These are phyloP conservation scores for Cherax quadricarinatus DNA, from an alignment of 1,140 invertebrate species.

Conservation along the genomic window DNA sequence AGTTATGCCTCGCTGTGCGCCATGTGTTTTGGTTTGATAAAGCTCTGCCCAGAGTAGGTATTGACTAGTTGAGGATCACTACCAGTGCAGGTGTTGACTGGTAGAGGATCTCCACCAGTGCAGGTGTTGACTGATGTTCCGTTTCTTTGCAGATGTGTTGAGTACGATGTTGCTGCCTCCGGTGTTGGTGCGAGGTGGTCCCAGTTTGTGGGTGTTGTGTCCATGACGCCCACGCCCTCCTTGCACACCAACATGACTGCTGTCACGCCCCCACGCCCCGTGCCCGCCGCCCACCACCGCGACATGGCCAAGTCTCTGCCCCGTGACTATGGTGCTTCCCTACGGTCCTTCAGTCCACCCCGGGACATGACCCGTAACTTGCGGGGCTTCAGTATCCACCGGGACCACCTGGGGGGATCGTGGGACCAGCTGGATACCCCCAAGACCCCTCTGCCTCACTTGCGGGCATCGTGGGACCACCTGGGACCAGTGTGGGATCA, in stretches of 20 bases:
- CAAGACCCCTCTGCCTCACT: slow-evolving; percentile 32
- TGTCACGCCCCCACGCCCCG: slow-evolving; percentile 41
- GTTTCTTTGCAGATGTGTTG: slow-evolving; percentile 25
- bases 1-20: too few relatives aligned
- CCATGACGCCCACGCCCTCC: slow-evolving; percentile 36
- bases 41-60: too few relatives aligned
- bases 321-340: slow-evolving; percentile 56
- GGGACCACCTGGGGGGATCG: slow-evolving; percentile 71
- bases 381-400: slow-evolving; percentile 12
- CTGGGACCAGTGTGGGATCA: slow-evolving; percentile 52
- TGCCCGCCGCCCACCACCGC: slow-evolving; percentile 27
- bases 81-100: too few relatives aligned
- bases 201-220: slow-evolving; percentile 4
- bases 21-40: too few relatives aligned
- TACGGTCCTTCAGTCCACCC: slow-evolving; percentile 37
- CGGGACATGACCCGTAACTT: not conserved
- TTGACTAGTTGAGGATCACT: too few relatives aligned
- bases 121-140: too few relatives aligned
- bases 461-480: slow-evolving; percentile 71
- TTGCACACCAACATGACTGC: slow-evolving; percentile 28
- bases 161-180: slow-evolving; percentile 14
- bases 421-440: slow-evolving; percentile 70
- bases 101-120: too few relatives aligned
- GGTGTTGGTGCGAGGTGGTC: slow-evolving; percentile 15
- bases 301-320: slow-evolving; percentile 54